A percentile compares a stretch with the other conserved stretches of the same genome.
Evolutionary conservation across 2,797 vertebrate species (phyloP).

Genomic region (Dendrocincla fuliginosa): DNA sequence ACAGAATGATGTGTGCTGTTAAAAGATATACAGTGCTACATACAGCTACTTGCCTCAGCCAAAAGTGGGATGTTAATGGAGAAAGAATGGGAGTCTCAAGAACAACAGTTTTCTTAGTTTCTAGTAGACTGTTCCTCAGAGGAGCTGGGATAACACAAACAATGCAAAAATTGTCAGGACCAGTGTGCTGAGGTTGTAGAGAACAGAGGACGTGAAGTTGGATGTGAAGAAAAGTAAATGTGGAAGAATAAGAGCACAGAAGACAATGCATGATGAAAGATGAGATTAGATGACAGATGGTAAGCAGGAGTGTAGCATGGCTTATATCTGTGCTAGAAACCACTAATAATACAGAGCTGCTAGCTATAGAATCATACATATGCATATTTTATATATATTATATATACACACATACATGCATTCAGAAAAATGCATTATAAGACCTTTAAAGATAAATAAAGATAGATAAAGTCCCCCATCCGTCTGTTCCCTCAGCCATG

Average conservation of each 20-base stretch:
- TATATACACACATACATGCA: not conserved
- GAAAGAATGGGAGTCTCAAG: not conserved
- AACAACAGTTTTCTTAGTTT: not conserved
- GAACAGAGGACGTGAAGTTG: not conserved
- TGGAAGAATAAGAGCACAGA: not conserved
- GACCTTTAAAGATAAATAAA: not conserved
- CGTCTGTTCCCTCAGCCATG: not conserved
- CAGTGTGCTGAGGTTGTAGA: not conserved
- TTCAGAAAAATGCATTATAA: not conserved
- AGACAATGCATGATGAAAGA: fast-evolving
- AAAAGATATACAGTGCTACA: not conserved
- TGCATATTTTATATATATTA: not conserved
- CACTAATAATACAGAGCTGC: not conserved
- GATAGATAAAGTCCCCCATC: not conserved
- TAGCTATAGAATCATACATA: not conserved
- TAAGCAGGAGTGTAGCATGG: not conserved
- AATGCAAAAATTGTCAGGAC: not conserved
- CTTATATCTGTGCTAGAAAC: not conserved
- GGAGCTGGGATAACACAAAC: not conserved
- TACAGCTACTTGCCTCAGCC: not conserved
- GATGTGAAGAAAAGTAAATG: not conserved
- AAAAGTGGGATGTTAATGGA: not conserved
- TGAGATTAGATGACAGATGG: not conserved
- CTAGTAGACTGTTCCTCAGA: not conserved
- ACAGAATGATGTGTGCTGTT: not conserved